phyloP scores from a whole-genome alignment of 2,888 invertebrate species.

The Graphium colonna region DNA sequence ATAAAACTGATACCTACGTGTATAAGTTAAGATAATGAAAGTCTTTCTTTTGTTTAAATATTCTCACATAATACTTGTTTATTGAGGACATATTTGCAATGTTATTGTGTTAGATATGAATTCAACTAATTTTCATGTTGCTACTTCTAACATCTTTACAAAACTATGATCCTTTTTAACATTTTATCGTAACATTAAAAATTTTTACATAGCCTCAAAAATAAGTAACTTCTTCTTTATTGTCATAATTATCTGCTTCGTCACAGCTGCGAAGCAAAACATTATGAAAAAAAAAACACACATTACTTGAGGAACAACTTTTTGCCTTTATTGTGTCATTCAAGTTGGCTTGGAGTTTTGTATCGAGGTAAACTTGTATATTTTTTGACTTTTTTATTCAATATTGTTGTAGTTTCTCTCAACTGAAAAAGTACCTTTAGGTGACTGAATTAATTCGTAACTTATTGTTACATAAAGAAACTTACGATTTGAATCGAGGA shows the following conservation, averaged over 20 bases:
- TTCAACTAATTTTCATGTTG: too few species aligned
- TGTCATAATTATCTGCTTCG: background rate
- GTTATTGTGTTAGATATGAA: too few species aligned
- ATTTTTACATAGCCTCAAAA: background rate
- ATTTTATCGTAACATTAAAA: too few species aligned
- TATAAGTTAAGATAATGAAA: too few species aligned
- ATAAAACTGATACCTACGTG: too few species aligned
- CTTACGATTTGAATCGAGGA: too few species aligned
- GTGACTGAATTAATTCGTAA: background rate
- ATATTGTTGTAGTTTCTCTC: background rate
- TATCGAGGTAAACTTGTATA: background rate
- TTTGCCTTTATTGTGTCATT: conserved; percentile 3
- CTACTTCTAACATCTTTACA: too few species aligned
- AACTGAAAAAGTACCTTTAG: background rate
- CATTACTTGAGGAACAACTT: conserved; percentile 6
- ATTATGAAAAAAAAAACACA: background rate
- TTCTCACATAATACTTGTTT: too few species aligned
- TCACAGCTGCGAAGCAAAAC: background rate
- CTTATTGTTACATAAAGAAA: too few species aligned
- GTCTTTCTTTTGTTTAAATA: too few species aligned
- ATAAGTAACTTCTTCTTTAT: background rate
- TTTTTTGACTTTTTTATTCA: background rate
- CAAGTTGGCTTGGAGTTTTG: background rate
- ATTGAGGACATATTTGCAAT: too few species aligned
- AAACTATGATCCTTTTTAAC: too few species aligned